phyloP scores from a whole-genome alignment of 1,140 invertebrate genomes.

The Leptinotarsa lineolata region DNA sequence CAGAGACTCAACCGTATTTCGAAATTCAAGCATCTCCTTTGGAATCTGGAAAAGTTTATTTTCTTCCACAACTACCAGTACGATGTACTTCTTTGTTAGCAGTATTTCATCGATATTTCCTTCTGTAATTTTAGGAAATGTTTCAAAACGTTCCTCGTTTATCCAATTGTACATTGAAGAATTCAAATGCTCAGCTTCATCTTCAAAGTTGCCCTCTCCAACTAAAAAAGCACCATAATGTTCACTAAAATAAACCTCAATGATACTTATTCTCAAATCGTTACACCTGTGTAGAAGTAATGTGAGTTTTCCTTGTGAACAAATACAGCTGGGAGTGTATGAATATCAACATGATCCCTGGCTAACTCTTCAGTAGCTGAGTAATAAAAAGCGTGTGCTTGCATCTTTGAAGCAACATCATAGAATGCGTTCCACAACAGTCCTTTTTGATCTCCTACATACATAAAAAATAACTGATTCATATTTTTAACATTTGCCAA shows the following conservation, averaged over 20 bases:
- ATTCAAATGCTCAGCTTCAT: constrained; percentile 61
- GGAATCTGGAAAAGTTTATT: constrained; percentile 83
- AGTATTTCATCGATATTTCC: constrained; percentile 84
- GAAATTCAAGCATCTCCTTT: constrained; percentile 80
- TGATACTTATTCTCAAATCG: no score
- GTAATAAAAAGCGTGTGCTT: constrained; percentile 87
- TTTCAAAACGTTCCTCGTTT: constrained; percentile 85
- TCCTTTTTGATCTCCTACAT: constrained; percentile 76
- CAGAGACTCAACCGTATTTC: constrained; percentile 82
- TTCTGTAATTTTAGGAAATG: constrained; percentile 85
- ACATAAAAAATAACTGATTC: constrained; percentile 86
- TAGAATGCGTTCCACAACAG: constrained; percentile 78
- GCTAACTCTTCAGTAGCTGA: constrained; percentile 70
- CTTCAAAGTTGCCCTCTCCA: constrained; percentile 33
- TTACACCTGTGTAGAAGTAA: constrained; percentile 72
- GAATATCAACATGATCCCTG: constrained; percentile 69
- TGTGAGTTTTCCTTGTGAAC: constrained; percentile 82
- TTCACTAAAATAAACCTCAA: not conserved
- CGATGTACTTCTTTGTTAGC: constrained; percentile 81
- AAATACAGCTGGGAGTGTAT: constrained; percentile 72
- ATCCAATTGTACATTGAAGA: constrained; percentile 82
- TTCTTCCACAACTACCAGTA: constrained; percentile 86
- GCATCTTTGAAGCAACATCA: constrained; percentile 74
- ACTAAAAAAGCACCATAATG: constrained; percentile 31
- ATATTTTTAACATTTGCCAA: constrained; percentile 74